These are phyloP conservation scores for Matsumyia berberina DNA, from an alignment of 2,888 invertebrate species.

Conservation along the genomic window DNA sequence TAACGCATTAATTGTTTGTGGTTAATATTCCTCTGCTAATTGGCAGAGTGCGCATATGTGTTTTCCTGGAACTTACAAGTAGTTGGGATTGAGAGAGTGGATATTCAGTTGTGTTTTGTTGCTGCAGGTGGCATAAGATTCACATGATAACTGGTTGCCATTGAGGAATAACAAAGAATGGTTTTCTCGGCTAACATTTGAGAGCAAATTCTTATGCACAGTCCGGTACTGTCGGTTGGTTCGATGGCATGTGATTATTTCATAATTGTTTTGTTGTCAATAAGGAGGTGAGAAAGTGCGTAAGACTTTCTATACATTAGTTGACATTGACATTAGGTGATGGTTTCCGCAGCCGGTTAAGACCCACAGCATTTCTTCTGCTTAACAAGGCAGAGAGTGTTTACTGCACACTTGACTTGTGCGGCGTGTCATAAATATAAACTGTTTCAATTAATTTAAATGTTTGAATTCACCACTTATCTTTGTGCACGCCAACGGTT, in stretches of 20 bases:
- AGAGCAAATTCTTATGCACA: conserved; percentile 11
- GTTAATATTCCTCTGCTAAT: conserved; percentile 55
- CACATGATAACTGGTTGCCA: not conserved
- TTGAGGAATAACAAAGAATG: conserved; percentile 6
- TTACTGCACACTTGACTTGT: too few relatives aligned
- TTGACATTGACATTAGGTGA: not conserved
- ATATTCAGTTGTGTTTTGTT: conserved; percentile 22
- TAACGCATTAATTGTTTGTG: conserved; percentile 65
- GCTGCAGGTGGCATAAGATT: conserved; percentile 27
- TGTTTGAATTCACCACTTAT: too few relatives aligned
- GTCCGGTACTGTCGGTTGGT: not conserved
- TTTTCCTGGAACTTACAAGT: conserved; percentile 14
- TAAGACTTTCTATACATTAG: conserved; percentile 17
- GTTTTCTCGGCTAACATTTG: conserved; percentile 42
- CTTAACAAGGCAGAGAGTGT: too few relatives aligned
- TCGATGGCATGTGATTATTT: conserved; percentile 36
- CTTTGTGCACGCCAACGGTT: too few relatives aligned
- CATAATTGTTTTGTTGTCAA: conserved; percentile 31
- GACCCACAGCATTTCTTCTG: too few relatives aligned
- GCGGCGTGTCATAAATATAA: too few relatives aligned
- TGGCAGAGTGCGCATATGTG: conserved; percentile 35
- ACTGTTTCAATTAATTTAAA: too few relatives aligned
- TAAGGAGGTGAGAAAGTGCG: conserved; percentile 34
- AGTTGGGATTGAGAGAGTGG: too few relatives aligned
- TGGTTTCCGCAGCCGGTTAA: not conserved